Conservation (phyloP, 37 sponge, comb jelly and placozoan genomes). For the Dysidea cf. avara region DNA sequence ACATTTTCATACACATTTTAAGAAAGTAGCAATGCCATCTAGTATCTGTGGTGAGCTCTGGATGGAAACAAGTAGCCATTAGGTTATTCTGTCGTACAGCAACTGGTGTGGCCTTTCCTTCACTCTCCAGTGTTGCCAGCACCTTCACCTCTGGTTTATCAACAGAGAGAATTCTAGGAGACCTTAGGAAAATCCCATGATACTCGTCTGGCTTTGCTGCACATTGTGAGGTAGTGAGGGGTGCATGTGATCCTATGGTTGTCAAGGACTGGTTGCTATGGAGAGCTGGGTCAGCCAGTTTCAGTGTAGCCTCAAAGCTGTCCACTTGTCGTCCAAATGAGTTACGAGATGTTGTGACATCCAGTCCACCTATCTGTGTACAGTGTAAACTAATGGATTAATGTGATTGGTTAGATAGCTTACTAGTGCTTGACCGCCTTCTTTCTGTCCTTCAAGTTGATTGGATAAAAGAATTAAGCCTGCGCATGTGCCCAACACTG, state of each 20-base stretch:
- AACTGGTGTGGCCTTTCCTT: constrained; percentile 39
- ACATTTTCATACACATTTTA: no score
- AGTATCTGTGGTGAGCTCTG: constrained; percentile 65
- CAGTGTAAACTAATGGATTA: no score
- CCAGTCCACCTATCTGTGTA: constrained; percentile 64
- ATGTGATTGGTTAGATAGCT: no score
- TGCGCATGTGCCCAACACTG: constrained; percentile 81
- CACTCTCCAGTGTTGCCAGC: constrained; percentile 33
- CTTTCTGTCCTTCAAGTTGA: constrained; percentile 54
- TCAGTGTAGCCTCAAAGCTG: constrained; percentile 67
- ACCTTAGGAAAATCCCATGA: constrained; percentile 70
- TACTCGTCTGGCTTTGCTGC: constrained; percentile 15
- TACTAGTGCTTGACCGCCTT: constrained; percentile 71
- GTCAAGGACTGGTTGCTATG: neutral
- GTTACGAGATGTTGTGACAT: constrained; percentile 48
- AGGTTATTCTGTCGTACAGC: constrained; percentile 65
- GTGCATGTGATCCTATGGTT: neutral
- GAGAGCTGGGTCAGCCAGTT: constrained; percentile 29
- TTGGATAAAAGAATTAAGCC: constrained; percentile 68
- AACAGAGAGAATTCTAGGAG: constrained; percentile 61
- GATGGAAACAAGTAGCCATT: constrained; percentile 74
- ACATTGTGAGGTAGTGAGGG: neutral
- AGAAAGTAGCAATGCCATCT: constrained; percentile 72
- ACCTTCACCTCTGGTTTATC: constrained; percentile 30
- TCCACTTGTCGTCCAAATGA: constrained; percentile 52